Base-by-base conservation (phyloP, 1,140 invertebrate species). In the Kradibia gibbosae region DNA sequence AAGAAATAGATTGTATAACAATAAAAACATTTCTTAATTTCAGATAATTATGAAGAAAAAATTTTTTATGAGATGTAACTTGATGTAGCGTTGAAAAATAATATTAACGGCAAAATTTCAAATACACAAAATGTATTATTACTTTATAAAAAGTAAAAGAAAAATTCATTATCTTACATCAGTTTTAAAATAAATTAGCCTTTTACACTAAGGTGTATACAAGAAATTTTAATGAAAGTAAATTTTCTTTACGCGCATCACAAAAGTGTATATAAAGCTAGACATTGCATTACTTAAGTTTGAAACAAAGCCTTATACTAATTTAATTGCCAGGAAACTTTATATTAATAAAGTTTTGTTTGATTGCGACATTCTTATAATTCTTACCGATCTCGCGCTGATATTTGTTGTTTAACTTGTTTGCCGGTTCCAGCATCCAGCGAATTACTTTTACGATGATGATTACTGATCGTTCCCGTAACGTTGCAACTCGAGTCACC, bases 381-480 rank as follows among this genome's bases (percentile, higher is more conserved):
- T 60, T 80, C 71, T 91, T 89, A 90, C 92, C 94, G 92, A 88
- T 95, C 94, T 84, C 93, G 92, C 25, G 93, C 92, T 13, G 92
- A 90, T 84, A 84, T 91, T 86, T 87, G 91, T 84, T 91, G 92
- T 85, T 90, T 92, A 73, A 87, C 90, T 88, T 89, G 88, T 83
- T 90, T 91, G 82, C 88, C 90, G 84, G 89, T 93, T 57, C 92
- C 93, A 17, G 95, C 95, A 88, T 96, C 95, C 25, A 96, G 90
- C 31, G 95, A 96, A 86, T 96, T 95, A 39, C 95, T 96, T 90
- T 96, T 96, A 73, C 95, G 93, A 88, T 96, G 95, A 86, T 93
- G 94, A 88, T 90, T 91, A 55, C 86, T 88, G 48, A 84, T 84
- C 31, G 86, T 86, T 10, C 84, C 83, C 71, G 85, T 86, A 53